These are phyloP conservation scores for Gymnodraco acuticeps DNA, from an alignment of 2,797 vertebrate genomes.

Conservation along the genomic window DNA sequence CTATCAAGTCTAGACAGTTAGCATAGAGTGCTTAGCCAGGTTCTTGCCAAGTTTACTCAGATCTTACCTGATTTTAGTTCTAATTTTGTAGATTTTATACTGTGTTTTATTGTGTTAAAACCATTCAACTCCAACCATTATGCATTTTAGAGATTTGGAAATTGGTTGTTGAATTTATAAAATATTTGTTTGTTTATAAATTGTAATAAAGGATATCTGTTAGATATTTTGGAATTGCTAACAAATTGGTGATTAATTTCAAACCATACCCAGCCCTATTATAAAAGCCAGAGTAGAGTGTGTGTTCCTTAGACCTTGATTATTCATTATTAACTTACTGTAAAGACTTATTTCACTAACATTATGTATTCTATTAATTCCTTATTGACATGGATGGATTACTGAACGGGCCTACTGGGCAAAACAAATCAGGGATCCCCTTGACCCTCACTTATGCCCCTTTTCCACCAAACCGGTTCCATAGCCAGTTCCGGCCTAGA, in stretches of 20 bases:
- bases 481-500: too few relatives aligned
- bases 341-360: background rate
- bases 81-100: slow-evolving; percentile 60
- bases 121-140: slow-evolving; percentile 3
- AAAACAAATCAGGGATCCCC: too few relatives aligned
- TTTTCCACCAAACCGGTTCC: too few relatives aligned
- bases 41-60: slow-evolving; percentile 37
- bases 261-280: slow-evolving; percentile 42
- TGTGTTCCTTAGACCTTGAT: slow-evolving; percentile 6
- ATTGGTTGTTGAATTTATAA: background rate
- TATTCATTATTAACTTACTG: background rate
- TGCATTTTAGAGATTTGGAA: slow-evolving; percentile 17
- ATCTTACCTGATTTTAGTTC: slow-evolving; percentile 35
- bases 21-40: slow-evolving; percentile 9
- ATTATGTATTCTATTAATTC: background rate
- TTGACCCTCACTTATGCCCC: too few relatives aligned
- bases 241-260: slow-evolving; percentile 12
- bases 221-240: slow-evolving; percentile 18
- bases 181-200: slow-evolving; percentile 6
- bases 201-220: background rate
- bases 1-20: slow-evolving; percentile 1
- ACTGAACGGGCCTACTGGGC: too few relatives aligned
- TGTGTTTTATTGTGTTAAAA: slow-evolving; percentile 37
- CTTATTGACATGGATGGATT: background rate
- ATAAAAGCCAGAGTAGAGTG: slow-evolving; percentile 22